Percentiles rank a stretch among this genome's conserved stretches.
phyloP scores from a whole-genome alignment of 2,113 vertebrate genomes.

The Chloropsis cyanopogon region DNA sequence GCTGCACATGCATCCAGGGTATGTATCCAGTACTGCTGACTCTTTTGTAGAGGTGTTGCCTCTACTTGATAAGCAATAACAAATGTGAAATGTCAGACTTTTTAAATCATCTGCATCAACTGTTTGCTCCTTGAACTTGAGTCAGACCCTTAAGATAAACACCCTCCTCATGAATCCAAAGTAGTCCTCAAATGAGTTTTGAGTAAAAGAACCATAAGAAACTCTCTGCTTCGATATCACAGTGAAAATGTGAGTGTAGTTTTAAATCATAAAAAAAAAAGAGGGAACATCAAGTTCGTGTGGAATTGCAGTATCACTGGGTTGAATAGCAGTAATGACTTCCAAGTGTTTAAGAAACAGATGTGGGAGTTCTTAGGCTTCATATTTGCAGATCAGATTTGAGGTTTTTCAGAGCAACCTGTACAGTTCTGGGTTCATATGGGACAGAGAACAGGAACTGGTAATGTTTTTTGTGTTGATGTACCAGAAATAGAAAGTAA shows the following conservation, averaged over 20 bases:
- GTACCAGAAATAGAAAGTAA: constrained; percentile 14
- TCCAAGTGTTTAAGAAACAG: not conserved
- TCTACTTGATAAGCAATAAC: accelerated
- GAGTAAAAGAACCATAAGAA: not conserved
- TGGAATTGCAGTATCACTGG: not conserved
- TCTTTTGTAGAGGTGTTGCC: not conserved
- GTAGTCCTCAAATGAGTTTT: not conserved
- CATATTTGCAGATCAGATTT: not conserved
- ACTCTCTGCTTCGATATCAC: not conserved
- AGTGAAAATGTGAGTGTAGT: not conserved
- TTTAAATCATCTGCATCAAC: not conserved
- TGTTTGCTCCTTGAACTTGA: not conserved
- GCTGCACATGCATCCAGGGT: not conserved
- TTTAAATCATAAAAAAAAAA: not conserved
- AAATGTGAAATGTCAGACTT: not conserved
- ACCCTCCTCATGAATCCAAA: not conserved
- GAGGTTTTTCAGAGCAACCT: not conserved
- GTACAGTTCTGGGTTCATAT: not conserved
- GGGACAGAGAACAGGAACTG: not conserved
- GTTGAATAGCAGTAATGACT: not conserved
- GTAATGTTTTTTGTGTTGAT: not conserved
- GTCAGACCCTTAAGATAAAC: not conserved
- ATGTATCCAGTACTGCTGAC: not conserved
- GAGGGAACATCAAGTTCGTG: not conserved
- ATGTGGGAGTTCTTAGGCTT: not conserved